These are phyloP conservation scores for Margarornis squamiger DNA, from an alignment of 2,797 vertebrate genomes.

Conservation along the genomic window DNA sequence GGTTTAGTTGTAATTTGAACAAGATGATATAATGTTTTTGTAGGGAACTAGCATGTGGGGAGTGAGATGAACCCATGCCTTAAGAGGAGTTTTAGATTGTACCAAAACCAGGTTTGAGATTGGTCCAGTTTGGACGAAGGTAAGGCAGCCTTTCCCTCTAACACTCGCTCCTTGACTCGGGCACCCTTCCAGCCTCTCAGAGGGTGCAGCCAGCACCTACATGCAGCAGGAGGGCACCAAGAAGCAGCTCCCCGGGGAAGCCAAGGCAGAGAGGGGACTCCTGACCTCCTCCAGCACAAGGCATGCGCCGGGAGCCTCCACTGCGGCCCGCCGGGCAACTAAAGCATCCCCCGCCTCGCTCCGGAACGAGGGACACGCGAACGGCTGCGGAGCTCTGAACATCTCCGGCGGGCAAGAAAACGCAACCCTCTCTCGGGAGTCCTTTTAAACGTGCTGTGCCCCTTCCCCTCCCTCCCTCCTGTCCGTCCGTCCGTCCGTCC, in stretches of 20 bases:
- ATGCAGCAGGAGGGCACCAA: background rate
- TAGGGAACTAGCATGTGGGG: accelerated
- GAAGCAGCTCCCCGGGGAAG: accelerated
- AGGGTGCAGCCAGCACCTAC: background rate
- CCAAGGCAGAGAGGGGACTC: accelerated
- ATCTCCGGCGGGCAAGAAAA: background rate
- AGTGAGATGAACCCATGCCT: accelerated
- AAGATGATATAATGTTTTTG: accelerated
- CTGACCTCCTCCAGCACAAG: background rate
- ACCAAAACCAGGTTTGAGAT: accelerated
- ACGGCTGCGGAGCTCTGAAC: accelerated
- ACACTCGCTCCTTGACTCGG: accelerated
- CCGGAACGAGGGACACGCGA: background rate
- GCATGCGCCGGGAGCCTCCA: background rate
- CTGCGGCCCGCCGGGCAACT: background rate
- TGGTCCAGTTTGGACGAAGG: accelerated
- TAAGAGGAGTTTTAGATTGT: accelerated
- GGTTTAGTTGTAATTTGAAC: background rate
- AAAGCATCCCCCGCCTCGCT: accelerated
- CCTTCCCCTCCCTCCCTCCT: too few relatives aligned
- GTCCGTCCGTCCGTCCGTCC: too few relatives aligned
- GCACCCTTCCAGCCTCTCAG: accelerated
- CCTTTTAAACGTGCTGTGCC: background rate
- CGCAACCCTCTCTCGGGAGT: accelerated
- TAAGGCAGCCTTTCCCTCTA: background rate